Percentiles rank a stretch among this genome's conserved stretches.
These are phyloP conservation scores for Synchiropus splendidus DNA, from an alignment of 2,113 vertebrate species.

Conservation along the genomic window DNA sequence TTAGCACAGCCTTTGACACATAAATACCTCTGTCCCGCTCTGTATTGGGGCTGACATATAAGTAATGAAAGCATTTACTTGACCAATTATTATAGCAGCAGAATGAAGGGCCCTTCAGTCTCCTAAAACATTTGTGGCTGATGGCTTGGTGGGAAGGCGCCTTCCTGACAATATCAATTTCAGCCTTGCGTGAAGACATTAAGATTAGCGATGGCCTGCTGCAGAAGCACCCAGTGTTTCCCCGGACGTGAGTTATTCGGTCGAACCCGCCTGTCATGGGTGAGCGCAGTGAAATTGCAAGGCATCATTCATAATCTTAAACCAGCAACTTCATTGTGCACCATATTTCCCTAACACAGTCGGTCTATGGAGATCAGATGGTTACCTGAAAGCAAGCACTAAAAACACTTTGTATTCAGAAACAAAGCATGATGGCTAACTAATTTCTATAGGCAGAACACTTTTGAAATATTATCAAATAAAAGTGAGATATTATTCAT, in stretches of 20 bases:
- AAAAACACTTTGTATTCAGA: too few species aligned
- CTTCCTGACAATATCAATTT: conserved; percentile 11
- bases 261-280: conserved; percentile 18
- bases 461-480: too few species aligned
- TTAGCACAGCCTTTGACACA: too few species aligned
- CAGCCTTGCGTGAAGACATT: conserved; percentile 16
- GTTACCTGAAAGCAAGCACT: neutral
- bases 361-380: conserved; percentile 5
- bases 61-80: too few species aligned
- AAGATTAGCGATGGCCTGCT: conserved; percentile 10
- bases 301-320: conserved; percentile 20
- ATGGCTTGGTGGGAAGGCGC: neutral
- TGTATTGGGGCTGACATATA: too few species aligned
- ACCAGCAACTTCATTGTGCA: conserved; percentile 6
- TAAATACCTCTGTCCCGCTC: too few species aligned
- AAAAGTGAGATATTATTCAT: too few species aligned
- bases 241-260: conserved; percentile 12
- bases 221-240: neutral
- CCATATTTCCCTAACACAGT: conserved; percentile 10
- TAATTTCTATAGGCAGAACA: too few species aligned
- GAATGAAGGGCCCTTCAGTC: too few species aligned
- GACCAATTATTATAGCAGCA: too few species aligned
- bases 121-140: neutral
- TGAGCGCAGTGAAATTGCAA: conserved; percentile 23
- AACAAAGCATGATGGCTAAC: too few species aligned